A percentile compares a stretch with the other conserved stretches of the same genome.
These are phyloP conservation scores for Amiota communis DNA, from an alignment of 2,888 invertebrate genomes.

Conservation along the genomic window DNA sequence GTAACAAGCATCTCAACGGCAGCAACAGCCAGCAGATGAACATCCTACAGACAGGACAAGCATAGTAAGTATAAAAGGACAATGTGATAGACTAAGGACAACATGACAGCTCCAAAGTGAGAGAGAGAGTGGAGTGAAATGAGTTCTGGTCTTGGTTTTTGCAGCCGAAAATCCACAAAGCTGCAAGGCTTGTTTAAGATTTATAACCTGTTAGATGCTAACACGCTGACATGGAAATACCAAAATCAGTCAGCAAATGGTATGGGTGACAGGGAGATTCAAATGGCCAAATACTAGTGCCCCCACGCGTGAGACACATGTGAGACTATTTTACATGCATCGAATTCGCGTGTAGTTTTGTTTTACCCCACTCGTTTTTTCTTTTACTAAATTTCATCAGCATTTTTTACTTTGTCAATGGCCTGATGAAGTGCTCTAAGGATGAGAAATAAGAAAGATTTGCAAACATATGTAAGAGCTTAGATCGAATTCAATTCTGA, in stretches of 20 bases:
- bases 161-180: slow-evolving; percentile 14
- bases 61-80: not conserved
- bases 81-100: slow-evolving; percentile 13
- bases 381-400: slow-evolving; percentile 22
- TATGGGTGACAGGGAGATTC: slow-evolving; percentile 48
- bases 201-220: slow-evolving; percentile 64
- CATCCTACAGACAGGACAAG: not conserved
- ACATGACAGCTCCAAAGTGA: slow-evolving; percentile 15
- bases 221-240: slow-evolving; percentile 29
- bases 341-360: not conserved
- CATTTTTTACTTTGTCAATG: slow-evolving; percentile 15
- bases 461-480: no score
- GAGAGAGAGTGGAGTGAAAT: not conserved
- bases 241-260: slow-evolving; percentile 25
- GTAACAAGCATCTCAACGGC: slow-evolving; percentile 12
- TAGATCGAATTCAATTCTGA: no score
- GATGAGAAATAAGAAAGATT: no score
- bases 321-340: not conserved
- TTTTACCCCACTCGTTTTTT: no score
- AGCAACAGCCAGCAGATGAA: not conserved
- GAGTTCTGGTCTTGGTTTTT: not conserved
- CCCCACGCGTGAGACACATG: not conserved
- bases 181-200: slow-evolving; percentile 50
- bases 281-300: slow-evolving; percentile 43
- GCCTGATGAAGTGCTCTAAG: no score